phyloP scores from a whole-genome alignment of 2,888 invertebrate species.

The Ypsolopha scabrella region DNA sequence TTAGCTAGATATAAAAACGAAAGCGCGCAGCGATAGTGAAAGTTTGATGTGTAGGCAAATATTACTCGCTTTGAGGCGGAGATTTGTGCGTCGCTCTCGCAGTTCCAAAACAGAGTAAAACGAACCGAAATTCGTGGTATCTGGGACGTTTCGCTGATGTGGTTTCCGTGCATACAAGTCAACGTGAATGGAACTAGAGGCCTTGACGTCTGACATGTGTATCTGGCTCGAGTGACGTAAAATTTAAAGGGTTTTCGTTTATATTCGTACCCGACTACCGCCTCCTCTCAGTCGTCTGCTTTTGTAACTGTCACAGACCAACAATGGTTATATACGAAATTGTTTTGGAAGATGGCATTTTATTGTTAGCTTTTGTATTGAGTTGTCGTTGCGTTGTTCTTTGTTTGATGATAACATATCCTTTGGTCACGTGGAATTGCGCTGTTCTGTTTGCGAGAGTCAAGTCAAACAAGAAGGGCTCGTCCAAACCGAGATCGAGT shows the following conservation, averaged over 20 bases:
- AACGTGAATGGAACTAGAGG: conserved; percentile 43
- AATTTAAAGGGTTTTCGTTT: conserved; percentile 31
- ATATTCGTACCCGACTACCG: conserved; percentile 9
- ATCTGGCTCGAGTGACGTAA: conserved; percentile 23
- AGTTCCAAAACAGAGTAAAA: conserved; percentile 48
- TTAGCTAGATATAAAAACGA: conserved; percentile 62
- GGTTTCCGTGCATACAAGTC: conserved; percentile 39
- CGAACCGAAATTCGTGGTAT: conserved; percentile 32
- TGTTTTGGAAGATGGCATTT: neutral
- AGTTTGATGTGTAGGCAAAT: conserved; percentile 71
- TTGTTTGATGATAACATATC: too few relatives aligned
- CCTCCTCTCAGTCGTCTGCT: conserved; percentile 15
- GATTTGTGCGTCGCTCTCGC: conserved; percentile 60
- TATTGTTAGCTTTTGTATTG: too few relatives aligned
- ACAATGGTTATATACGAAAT: neutral
- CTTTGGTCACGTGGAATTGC: too few relatives aligned
- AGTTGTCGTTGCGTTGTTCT: too few relatives aligned
- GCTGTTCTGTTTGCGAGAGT: neutral
- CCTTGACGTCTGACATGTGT: conserved; percentile 54
- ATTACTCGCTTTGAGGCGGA: conserved; percentile 58
- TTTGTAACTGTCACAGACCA: conserved; percentile 6
- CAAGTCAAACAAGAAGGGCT: neutral
- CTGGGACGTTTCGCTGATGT: conserved; percentile 28
- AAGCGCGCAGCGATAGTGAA: conserved; percentile 65
- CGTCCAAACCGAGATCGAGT: neutral